Base-by-base conservation (phyloP, 53 echinoderm and acorn worm genomes). In the Pentamera pediparva region DNA sequence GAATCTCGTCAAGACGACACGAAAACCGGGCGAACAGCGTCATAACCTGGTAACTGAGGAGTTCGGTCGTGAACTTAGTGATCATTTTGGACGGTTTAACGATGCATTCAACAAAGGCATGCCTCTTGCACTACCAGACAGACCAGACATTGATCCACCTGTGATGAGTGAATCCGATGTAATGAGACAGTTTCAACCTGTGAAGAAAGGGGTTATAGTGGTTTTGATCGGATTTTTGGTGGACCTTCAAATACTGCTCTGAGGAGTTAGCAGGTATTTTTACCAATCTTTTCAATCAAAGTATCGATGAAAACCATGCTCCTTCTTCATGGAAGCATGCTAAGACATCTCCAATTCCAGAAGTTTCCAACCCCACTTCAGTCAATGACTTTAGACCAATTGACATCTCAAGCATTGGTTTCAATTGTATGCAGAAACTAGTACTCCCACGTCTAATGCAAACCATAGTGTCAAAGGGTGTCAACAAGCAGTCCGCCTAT, bases 341-440 rank as follows among this genome's bases (percentile, higher is more conserved):
- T n/a, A n/a, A n/a, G n/a, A n/a, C n/a, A n/a, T n/a, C n/a, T n/a
- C n/a, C n/a, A n/a, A n/a, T n/a, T n/a, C n/a, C n/a, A n/a, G n/a
- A n/a, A n/a, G n/a, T n/a, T n/a, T n/a, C 35, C 37, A 35, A 62
- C 37, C 39, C 20, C 24, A 62, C 63, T 35, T 33, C 63, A 37
- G 63, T 62, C 5, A n/a, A 62, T 62, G 35, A 62, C 39, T 62
- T 37, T 15, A 62, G 38, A 35, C 63, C 63, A 35, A 7, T 36
- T n/a, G 63, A 62, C 37, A 62, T 62, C 11, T 62, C 63, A 13
- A 19, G 37, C 37, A 62, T 62, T 62, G 63, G 63, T 13, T 62
- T 62, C 19, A 62, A 0, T 0, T 19, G 39, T 19, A 62, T 62
- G 63, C 38, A 62, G 62, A 38, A 33, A 62, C 35, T 62, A 37